Conservation (phyloP, 1,140 invertebrate species). For the Adoxophyes honmai region DNA sequence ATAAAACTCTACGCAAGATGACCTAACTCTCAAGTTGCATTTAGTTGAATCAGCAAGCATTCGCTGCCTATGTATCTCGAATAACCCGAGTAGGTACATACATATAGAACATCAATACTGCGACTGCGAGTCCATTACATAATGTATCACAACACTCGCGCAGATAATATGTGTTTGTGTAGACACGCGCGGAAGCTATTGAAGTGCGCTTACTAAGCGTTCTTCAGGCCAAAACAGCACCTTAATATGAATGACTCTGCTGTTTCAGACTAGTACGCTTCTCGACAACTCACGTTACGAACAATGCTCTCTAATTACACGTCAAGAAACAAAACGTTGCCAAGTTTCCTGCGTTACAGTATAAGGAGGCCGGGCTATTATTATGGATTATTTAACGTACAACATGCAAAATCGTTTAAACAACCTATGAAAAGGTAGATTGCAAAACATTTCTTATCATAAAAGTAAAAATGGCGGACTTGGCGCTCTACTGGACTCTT, state of each 20-base stretch:
- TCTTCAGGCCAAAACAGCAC: constrained; percentile 11
- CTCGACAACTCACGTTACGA: constrained; percentile 29
- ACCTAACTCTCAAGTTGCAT: too few species aligned
- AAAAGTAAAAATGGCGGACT: too few species aligned
- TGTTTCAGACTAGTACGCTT: constrained; percentile 28
- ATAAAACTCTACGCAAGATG: too few species aligned
- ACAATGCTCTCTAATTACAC: constrained; percentile 45
- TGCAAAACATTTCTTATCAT: too few species aligned
- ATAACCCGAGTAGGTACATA: too few species aligned
- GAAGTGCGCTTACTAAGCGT: constrained; percentile 22
- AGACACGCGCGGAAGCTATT: constrained; percentile 5
- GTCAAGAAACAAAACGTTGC: constrained; percentile 22
- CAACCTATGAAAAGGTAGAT: too few species aligned
- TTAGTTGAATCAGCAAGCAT: too few species aligned
- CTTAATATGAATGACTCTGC: constrained; percentile 31
- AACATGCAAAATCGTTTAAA: too few species aligned
- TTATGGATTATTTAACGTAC: background rate
- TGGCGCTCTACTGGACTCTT: too few species aligned
- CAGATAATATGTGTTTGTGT: constrained; percentile 3
- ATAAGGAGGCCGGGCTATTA: background rate
- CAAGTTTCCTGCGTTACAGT: constrained; percentile 17
- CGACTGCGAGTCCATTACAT: background rate
- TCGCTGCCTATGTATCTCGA: too few species aligned
- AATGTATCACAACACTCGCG: constrained; percentile 12
- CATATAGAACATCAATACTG: too few species aligned